Evolutionary conservation across 1,140 invertebrate species (phyloP).

Genomic region (Anoplolepis gracilipes): DNA sequence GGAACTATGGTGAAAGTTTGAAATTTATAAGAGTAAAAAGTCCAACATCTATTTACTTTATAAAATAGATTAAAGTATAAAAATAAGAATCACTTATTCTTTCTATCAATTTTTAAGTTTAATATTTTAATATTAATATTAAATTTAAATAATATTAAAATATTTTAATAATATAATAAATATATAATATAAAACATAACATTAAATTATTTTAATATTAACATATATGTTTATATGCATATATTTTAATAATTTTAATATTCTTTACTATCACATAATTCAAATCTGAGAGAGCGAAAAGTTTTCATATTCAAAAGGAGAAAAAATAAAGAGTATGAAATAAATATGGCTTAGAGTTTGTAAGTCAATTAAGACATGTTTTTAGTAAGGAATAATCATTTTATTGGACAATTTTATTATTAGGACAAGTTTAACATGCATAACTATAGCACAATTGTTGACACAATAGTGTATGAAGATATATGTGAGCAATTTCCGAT

Average conservation of each 20-base stretch:
- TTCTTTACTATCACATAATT: background rate
- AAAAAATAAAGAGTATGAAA: background rate
- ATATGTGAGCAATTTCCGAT: conserved; percentile 16
- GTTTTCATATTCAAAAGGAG: background rate
- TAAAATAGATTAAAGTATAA: background rate
- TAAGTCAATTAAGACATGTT: background rate
- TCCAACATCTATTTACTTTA: background rate
- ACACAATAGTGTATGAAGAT: background rate
- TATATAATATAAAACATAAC: too few relatives aligned
- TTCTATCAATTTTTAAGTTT: background rate
- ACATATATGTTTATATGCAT: too few relatives aligned
- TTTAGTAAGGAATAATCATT: background rate
- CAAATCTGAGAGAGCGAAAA: background rate
- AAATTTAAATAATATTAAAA: too few relatives aligned
- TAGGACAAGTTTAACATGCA: background rate
- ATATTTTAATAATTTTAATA: too few relatives aligned
- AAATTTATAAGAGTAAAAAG: background rate
- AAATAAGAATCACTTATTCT: background rate
- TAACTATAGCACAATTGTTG: background rate
- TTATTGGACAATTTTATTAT: too few relatives aligned
- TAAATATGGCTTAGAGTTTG: background rate
- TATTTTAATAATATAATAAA: too few relatives aligned
- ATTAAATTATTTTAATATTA: too few relatives aligned
- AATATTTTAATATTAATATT: too few relatives aligned
- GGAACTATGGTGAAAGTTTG: background rate